These are phyloP conservation scores for Smithornis capensis DNA, from an alignment of 2,113 vertebrate genomes.

Conservation along the genomic window DNA sequence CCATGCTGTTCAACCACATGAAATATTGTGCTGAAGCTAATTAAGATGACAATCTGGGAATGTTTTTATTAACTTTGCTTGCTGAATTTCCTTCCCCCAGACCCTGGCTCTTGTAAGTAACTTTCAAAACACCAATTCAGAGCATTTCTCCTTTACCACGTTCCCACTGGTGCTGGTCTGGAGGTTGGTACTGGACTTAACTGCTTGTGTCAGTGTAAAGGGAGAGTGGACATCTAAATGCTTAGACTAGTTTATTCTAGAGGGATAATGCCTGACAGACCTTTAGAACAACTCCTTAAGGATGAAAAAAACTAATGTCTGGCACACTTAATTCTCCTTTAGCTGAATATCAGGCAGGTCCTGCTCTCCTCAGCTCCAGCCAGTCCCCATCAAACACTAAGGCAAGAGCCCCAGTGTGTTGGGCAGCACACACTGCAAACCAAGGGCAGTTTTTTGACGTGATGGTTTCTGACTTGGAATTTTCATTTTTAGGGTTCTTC, in stretches of 20 bases:
- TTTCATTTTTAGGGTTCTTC: neutral
- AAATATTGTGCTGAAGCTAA: slow-evolving; percentile 48
- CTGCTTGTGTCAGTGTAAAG: neutral
- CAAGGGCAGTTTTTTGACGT: neutral
- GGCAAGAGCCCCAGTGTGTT: neutral
- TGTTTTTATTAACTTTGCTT: slow-evolving; percentile 37
- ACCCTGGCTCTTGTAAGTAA: neutral
- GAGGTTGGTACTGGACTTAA: neutral
- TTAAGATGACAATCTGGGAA: slow-evolving; percentile 47
- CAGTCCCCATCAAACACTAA: neutral
- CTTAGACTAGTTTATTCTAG: neutral
- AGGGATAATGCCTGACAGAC: neutral
- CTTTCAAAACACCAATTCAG: neutral
- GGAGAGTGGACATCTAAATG: neutral
- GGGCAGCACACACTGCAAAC: neutral
- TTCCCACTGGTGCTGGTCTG: neutral
- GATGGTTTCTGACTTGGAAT: neutral
- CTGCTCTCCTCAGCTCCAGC: neutral
- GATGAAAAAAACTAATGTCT: neutral
- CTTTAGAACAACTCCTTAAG: neutral
- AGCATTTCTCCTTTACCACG: neutral
- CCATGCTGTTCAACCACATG: slow-evolving; percentile 48
- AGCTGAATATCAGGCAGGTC: neutral
- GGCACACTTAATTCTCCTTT: neutral
- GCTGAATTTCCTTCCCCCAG: neutral